Base-by-base conservation (phyloP, 1,140 invertebrate genomes). In the Calephelis nemesis region DNA sequence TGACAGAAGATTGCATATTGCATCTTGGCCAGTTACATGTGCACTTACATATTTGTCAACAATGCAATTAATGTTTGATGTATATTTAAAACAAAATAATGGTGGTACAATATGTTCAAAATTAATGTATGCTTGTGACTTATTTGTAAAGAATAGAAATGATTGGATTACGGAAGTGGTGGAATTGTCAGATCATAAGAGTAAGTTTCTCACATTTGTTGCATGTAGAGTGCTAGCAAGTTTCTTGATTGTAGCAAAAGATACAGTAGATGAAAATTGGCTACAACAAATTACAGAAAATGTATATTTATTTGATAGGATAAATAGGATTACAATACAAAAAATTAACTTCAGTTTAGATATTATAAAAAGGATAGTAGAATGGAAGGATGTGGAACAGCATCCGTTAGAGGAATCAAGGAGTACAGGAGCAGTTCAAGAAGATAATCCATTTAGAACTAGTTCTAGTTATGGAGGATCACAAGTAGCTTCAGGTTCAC, bases 321-420 rank as follows among this genome's bases (percentile, higher is more conserved):
- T 94, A 47, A 93, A 94, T 77, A 90, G 92, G 72, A 86, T 92
- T 39, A 93, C 93, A 62, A 93, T 94, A 68, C 92, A 93, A 78
- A 95, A 95, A 90, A 96, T 97, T 84, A 94, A 96, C 71, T 97
- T 97, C 82, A 96, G 95, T 64, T 88, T 97, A 72, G 97, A 97
- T 79, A 94, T 97, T 50, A 95, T 98, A 50, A 96, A 96, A 78
- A 93, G 96, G 67, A 95, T 97, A 70, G 95, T 97, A 1, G 96
- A 97, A 82, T 97, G 96, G 95, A 97, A 96, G 84, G 96, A 97
- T 84, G 93, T 95, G 47, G 95, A 96, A 74, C 94, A 96, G 69
- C 96, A 97, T 92, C 96, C 96, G 0, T 81, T 97, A 15, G 96
- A 97, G 79, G 96, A 96, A 45, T 92, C 91, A 66, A 92, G 92